These are phyloP conservation scores for Steinernema khuongi DNA, from an alignment of 1,140 invertebrate genomes.

Conservation along the genomic window DNA sequence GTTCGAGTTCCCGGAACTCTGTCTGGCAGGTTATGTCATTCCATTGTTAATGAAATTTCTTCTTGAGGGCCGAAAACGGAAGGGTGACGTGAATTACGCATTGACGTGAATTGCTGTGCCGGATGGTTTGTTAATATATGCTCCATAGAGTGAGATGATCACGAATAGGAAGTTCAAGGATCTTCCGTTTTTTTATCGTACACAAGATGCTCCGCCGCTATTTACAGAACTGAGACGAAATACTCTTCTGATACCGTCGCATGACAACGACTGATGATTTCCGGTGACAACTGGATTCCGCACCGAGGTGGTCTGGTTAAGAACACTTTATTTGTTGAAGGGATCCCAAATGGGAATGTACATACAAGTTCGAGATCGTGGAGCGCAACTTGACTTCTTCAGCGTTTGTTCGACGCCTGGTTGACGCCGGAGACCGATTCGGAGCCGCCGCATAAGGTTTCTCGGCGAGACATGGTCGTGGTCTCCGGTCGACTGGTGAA, in stretches of 20 bases:
- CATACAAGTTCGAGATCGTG: not conserved
- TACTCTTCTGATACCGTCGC: not conserved
- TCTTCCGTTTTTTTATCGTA: not conserved
- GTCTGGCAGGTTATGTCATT: too few species aligned
- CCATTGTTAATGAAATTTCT: too few species aligned
- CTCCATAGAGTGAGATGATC: too few species aligned
- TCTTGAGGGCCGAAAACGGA: too few species aligned
- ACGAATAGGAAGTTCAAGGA: too few species aligned
- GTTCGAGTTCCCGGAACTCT: too few species aligned
- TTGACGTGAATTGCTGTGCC: too few species aligned
- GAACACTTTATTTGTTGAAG: not conserved
- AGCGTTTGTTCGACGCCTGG: not conserved
- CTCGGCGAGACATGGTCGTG: not conserved
- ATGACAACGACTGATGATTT: slow-evolving; percentile 3
- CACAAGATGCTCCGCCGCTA: not conserved
- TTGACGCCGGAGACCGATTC: not conserved
- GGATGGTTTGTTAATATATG: too few species aligned
- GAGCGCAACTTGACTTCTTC: not conserved
- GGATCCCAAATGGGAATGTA: not conserved
- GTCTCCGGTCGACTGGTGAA: not conserved
- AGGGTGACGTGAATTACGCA: too few species aligned
- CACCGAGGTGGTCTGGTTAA: not conserved
- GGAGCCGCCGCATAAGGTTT: not conserved
- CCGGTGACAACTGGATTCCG: not conserved
- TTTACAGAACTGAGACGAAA: not conserved